Percentiles rank a stretch among this genome's conserved stretches.
Evolutionary conservation across 1,140 invertebrate species (phyloP).

Genomic region (Drosophila watanabei): DNA sequence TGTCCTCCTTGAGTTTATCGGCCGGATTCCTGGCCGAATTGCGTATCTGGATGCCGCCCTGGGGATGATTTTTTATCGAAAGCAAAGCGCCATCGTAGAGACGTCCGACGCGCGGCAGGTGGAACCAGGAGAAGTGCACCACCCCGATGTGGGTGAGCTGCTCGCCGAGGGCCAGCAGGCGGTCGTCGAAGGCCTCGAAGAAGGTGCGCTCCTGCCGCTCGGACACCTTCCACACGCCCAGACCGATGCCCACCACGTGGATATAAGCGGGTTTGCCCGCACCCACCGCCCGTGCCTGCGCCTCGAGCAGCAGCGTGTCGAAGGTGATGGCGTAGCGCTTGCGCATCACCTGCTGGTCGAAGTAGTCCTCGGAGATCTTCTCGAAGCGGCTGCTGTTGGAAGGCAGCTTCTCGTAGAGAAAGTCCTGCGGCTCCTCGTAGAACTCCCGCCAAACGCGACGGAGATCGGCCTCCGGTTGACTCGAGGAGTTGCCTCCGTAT

Average conservation of each 20-base stretch:
- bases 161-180: conserved; percentile 56
- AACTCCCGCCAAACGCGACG: conserved; percentile 72
- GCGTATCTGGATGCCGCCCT: conserved; percentile 62
- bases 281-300: conserved; percentile 40
- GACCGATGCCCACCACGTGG: conserved; percentile 74
- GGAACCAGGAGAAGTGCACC: conserved; percentile 83
- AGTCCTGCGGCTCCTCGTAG: conserved; percentile 66
- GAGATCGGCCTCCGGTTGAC: conserved; percentile 30
- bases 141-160: conserved; percentile 62
- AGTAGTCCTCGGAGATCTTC: not conserved
- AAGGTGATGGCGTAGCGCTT: conserved; percentile 75
- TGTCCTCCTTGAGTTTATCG: conserved; percentile 57
- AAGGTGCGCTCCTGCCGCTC: conserved; percentile 65
- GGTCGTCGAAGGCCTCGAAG: conserved; percentile 70
- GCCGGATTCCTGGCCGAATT: conserved; percentile 65
- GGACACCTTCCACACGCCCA: conserved; percentile 69
- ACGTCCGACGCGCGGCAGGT: conserved; percentile 26
- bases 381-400: conserved; percentile 43
- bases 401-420: conserved; percentile 21
- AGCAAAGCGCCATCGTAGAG: conserved; percentile 55
- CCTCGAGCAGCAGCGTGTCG: conserved; percentile 73
- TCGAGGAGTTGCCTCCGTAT: conserved; percentile 60
- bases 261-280: conserved; percentile 66
- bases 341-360: conserved; percentile 73
- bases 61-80: conserved; percentile 44